Base-by-base conservation (phyloP, 1,140 invertebrate genomes). In the Aphaenogaster ashmeadi region DNA sequence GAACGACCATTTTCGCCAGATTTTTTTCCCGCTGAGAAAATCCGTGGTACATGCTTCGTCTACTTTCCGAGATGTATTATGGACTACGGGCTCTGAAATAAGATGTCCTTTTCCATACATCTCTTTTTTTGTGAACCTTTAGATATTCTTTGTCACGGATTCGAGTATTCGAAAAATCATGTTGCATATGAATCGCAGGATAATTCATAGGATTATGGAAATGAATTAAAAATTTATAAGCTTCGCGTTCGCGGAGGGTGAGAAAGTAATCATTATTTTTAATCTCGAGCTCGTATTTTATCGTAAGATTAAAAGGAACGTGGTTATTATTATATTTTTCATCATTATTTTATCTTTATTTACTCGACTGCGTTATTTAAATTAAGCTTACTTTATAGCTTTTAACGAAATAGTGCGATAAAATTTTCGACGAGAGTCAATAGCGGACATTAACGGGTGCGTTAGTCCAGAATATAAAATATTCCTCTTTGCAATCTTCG, bases 1-100 rank as follows among this genome's bases (percentile, higher is more conserved):
- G 56, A 60, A 84, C 52, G 54, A 44, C 6, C 77, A 88, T 87
- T 91, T 87, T 90, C 52, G 47, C n/a, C 11, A 58, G 62, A 85
- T 83, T 80, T 90, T 85, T 84, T 75, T 83, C 33, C 47, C 36
- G 7, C 33, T 52, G 41, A 56, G 27, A 60, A 88, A 84, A 87
- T 83, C 77, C 77, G 44, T 86, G 87, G 15, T 84, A 87, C 87
- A 87, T 50, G 71, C 36, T n/a, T 18, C 33, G 27, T 50, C 52
- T 85, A 75, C 44, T 33, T 33, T 58, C n/a, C 33, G 13, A 7
- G 21, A 60, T 60, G 44, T 75, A 84, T 75, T 84, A 62, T 84
- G 44, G 80, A 75, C 52, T 56, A 41, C 4, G 18, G 41, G 18
- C 18, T 36, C 7, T 47, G 54, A 62, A 74, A 84, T 84, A 50